phyloP scores from a whole-genome alignment of 2,888 invertebrate species.

The Sphaerophoria rueppellii region DNA sequence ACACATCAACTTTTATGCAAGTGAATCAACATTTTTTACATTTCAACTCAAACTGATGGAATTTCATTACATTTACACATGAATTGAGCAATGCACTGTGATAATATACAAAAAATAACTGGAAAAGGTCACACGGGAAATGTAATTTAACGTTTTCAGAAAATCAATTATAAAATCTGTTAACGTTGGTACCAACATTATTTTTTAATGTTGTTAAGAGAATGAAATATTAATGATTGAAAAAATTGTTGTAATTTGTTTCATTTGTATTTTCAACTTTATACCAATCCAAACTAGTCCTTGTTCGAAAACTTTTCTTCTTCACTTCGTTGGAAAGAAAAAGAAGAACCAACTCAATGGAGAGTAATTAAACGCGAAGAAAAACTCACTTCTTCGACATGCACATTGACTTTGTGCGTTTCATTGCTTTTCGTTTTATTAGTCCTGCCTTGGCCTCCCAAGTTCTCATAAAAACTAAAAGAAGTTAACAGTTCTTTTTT shows the following conservation, averaged over 20 bases:
- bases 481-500: conserved; percentile 32
- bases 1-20: conserved; percentile 12
- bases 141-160: neutral
- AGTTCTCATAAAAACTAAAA: conserved; percentile 17
- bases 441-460: conserved; percentile 23
- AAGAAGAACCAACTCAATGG: conserved; percentile 22
- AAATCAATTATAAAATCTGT: neutral
- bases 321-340: neutral
- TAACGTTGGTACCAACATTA: too few species aligned
- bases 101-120: neutral
- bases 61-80: neutral
- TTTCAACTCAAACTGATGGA: neutral
- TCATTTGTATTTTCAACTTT: neutral
- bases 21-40: neutral
- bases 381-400: conserved; percentile 30
- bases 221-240: too few species aligned
- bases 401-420: conserved; percentile 46
- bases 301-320: conserved; percentile 1
- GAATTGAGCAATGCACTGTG: neutral
- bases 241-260: too few species aligned
- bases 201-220: too few species aligned
- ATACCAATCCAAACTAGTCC: neutral
- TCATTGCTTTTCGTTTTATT: conserved; percentile 56
- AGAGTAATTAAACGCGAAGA: conserved; percentile 57
- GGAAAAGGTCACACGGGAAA: neutral